Percentiles rank a stretch among this genome's conserved stretches.
Evolutionary conservation across 2,888 invertebrate species (phyloP).

Genomic region (Dryobotodes eremita): DNA sequence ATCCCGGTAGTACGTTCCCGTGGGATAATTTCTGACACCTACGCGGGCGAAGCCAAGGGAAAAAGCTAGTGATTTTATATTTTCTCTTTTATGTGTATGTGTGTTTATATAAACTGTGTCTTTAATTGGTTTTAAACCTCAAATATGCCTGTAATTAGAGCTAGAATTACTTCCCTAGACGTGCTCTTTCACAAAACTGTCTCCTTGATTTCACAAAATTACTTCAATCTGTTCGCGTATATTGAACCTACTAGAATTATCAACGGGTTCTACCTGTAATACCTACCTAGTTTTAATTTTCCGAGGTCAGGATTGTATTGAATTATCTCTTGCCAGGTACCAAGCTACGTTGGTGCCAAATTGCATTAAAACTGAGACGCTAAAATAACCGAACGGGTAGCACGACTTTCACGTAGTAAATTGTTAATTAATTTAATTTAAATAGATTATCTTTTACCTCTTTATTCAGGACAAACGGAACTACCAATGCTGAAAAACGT

Average conservation of each 20-base stretch:
- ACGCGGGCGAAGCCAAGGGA: too few species aligned
- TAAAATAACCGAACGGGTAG: background rate
- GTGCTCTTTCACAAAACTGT: background rate
- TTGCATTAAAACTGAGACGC: constrained; percentile 28
- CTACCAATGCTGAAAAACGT: background rate
- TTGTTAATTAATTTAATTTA: background rate
- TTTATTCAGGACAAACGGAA: background rate
- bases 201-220: background rate
- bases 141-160: background rate
- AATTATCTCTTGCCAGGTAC: constrained; percentile 31
- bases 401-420: background rate
- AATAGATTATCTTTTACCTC: background rate
- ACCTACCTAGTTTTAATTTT: background rate
- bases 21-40: too few species aligned
- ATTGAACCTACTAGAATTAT: background rate
- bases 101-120: background rate
- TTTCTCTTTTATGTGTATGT: background rate
- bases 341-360: constrained; percentile 20
- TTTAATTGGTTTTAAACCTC: background rate
- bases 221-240: background rate
- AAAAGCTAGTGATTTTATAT: too few species aligned
- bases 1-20: too few species aligned
- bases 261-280: background rate
- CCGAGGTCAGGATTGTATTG: constrained; percentile 26
- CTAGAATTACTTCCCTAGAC: background rate